Evolutionary conservation across 2,113 vertebrate genomes (phyloP).

Genomic region (Alligator sinensis): DNA sequence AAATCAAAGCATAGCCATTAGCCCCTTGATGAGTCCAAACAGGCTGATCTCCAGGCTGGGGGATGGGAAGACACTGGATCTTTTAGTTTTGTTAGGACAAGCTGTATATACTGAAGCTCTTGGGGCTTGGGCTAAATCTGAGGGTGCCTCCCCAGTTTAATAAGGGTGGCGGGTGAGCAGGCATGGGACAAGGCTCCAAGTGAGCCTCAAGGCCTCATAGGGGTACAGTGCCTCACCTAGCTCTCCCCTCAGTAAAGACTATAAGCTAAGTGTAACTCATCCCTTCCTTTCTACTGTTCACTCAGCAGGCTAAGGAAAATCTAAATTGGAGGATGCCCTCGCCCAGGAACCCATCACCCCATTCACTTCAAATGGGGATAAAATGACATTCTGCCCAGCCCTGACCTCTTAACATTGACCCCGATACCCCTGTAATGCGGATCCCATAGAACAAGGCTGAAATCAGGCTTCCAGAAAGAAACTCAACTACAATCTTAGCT

Average conservation of each 20-base stretch:
- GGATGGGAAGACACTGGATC: not conserved
- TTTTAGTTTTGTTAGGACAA: not conserved
- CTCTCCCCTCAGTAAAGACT: too few relatives aligned
- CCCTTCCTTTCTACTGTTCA: not conserved
- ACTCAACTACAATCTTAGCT: not conserved
- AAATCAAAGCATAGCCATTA: not conserved
- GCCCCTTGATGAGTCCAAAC: not conserved
- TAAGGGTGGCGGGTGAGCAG: not conserved
- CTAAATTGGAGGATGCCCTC: not conserved
- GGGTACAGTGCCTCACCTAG: not conserved
- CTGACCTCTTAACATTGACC: not conserved
- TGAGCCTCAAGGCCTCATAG: not conserved
- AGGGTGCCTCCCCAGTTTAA: not conserved
- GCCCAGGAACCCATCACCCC: not conserved
- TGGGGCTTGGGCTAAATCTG: not conserved
- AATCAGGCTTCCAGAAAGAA: not conserved
- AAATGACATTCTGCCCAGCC: not conserved
- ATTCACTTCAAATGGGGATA: not conserved
- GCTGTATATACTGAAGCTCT: not conserved
- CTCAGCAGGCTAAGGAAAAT: not conserved
- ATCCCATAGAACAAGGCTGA: not conserved
- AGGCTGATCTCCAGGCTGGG: not conserved
- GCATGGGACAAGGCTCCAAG: not conserved
- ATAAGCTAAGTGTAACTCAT: not conserved
- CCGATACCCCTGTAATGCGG: not conserved